Evolutionary conservation across 2,113 vertebrate genomes (phyloP).

Genomic region (Hippocampus comes): DNA sequence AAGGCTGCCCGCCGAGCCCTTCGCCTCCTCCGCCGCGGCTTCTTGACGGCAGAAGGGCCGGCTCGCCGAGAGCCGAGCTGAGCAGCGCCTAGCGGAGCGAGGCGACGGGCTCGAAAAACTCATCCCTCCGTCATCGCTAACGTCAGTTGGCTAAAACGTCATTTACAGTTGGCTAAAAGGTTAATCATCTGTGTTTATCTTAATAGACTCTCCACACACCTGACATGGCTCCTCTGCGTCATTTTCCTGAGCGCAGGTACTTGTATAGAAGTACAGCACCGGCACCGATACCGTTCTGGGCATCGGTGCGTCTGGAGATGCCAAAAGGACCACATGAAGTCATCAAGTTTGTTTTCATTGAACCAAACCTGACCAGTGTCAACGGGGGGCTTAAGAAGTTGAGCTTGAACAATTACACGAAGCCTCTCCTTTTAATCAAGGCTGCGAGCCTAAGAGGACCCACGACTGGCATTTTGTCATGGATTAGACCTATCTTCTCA

Average conservation of each 20-base stretch:
- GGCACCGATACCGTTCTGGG: too few relatives aligned
- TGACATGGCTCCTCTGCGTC: too few relatives aligned
- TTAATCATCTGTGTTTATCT: too few relatives aligned
- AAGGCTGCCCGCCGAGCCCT: not conserved
- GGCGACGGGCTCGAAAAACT: not conserved
- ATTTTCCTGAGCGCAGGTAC: too few relatives aligned
- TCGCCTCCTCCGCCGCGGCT: not conserved
- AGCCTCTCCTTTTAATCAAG: constrained; percentile 20
- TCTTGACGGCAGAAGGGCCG: not conserved
- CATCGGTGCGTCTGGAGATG: too few relatives aligned
- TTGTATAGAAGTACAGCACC: too few relatives aligned
- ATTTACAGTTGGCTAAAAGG: too few relatives aligned
- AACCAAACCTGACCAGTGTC: not conserved
- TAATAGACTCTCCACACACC: too few relatives aligned
- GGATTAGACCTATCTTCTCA: constrained; percentile 55
- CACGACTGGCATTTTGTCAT: constrained; percentile 56
- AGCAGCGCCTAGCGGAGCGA: not conserved
- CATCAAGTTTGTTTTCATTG: not conserved
- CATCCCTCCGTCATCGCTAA: too few relatives aligned
- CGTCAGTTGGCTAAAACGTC: too few relatives aligned
- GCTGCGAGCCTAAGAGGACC: constrained; percentile 24
- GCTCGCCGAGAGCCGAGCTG: too few relatives aligned
- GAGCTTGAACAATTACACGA: not conserved
- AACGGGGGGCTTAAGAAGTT: not conserved
- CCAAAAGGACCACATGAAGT: not conserved